Evolutionary conservation across 2,888 invertebrate species (phyloP), one percentile per base, ranked within the genome.

Genomic region (Pseudeuparius sepicola): DNA sequence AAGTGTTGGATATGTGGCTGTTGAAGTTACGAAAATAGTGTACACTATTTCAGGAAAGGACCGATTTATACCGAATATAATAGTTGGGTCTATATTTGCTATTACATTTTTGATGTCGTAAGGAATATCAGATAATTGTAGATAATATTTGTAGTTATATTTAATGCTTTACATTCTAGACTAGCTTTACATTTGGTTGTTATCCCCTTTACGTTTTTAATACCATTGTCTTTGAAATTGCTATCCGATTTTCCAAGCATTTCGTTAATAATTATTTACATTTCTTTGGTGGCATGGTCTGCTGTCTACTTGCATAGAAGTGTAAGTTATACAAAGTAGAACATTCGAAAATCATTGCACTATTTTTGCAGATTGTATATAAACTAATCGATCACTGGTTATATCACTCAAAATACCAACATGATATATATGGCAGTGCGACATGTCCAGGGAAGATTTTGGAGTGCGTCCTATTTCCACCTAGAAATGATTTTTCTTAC

Each of bases 401-500:
- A 2, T 44, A 47, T 17, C 51, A 51, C 31, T 33, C 9, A 7
- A 32, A 36, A 31, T 40, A 35, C 26, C 24, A 37, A 9, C n/a
- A n/a, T n/a, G n/a, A n/a, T n/a, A n/a, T n/a, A n/a, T n/a, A n/a
- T n/a, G n/a, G n/a, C n/a, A n/a, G n/a, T n/a, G n/a, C n/a, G n/a
- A n/a, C n/a, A n/a, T 47, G 49, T 20, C 16, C 33, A 4, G 36
- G 36, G 24, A 44, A 42, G 27, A 31, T 46, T 2, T 14, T 45
- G 6, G 50, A 51, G 26, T 52, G 52, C 29, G 40, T 49, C 1
- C 27, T 51, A 20, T 53, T 53, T 39, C 34, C 41, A 27, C 41
- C 38, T 3, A 42, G 51, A 42, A 36, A 40, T 29, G 53, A 53
- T 34, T 36, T 41, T 17, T 44, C 44, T 5, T 52, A 43, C 32